Evolutionary conservation across 2,888 invertebrate species (phyloP).

Genomic region (Drosophila infuscata): DNA sequence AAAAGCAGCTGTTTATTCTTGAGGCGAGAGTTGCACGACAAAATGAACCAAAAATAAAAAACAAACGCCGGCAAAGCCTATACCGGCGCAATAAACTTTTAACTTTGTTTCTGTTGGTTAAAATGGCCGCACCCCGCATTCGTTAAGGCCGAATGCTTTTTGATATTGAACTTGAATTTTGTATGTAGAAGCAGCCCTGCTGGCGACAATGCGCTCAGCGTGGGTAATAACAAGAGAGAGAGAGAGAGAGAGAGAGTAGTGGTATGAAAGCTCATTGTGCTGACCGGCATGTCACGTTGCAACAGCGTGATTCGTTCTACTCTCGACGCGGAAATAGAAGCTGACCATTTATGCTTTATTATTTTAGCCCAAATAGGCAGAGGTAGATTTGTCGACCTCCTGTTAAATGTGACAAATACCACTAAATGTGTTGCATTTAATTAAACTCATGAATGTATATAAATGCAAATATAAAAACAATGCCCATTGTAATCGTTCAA

Average conservation of each 20-base stretch:
- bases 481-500: not conserved
- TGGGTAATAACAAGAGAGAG: constrained; percentile 9
- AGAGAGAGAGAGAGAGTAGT: constrained; percentile 4
- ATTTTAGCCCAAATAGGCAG: constrained; percentile 27
- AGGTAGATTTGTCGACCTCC: constrained; percentile 7
- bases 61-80: constrained; percentile 41
- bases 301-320: constrained; percentile 51
- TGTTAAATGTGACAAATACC: not conserved
- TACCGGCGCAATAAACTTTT: constrained; percentile 37
- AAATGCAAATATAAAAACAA: not conserved
- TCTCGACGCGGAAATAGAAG: constrained; percentile 6
- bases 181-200: constrained; percentile 23
- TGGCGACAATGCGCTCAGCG: constrained; percentile 28
- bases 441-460: not conserved
- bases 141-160: constrained; percentile 35
- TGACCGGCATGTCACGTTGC: constrained; percentile 61
- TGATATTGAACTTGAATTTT: constrained; percentile 75
- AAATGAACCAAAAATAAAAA: constrained; percentile 29
- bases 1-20: constrained; percentile 53
- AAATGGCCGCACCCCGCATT: constrained; percentile 9
- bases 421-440: constrained; percentile 2
- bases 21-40: not conserved
- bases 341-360: constrained; percentile 29
- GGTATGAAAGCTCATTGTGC: constrained; percentile 13
- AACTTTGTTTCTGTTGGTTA: constrained; percentile 11